Conservation (phyloP, 2,888 invertebrate genomes). For the Tetanocera ferruginea region DNA sequence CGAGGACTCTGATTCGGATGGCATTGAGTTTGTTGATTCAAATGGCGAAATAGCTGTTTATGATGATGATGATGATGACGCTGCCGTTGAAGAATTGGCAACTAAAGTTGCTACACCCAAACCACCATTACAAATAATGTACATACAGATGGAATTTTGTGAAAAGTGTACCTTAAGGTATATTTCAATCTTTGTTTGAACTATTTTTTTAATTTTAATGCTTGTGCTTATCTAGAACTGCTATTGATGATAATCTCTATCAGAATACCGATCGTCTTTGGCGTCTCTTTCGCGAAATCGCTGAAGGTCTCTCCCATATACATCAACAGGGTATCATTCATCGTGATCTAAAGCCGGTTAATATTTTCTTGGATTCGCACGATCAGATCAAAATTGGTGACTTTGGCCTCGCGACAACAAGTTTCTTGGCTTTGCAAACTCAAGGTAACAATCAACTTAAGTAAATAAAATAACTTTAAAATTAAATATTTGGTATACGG, state of each 20-base stretch:
- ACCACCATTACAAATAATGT: conserved; percentile 74
- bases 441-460: conserved; percentile 50
- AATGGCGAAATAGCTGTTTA: conserved; percentile 66
- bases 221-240: conserved; percentile 72
- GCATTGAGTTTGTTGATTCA: conserved; percentile 68
- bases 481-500: neutral
- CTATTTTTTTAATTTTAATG: neutral
- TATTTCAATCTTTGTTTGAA: neutral
- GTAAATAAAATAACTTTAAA: neutral
- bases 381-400: conserved; percentile 98
- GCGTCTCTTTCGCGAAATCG: conserved; percentile 94
- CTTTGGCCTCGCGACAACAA: conserved; percentile 94
- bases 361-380: conserved; percentile 94
- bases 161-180: conserved; percentile 90
- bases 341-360: conserved; percentile 88
- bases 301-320: conserved; percentile 90
- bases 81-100: conserved; percentile 51
- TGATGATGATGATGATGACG: conserved; percentile 54
- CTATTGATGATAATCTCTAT: conserved; percentile 87
- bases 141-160: conserved; percentile 99
- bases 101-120: conserved; percentile 59
- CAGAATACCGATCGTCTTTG: conserved; percentile 85
- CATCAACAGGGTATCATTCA: conserved; percentile 94
- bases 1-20: conserved; percentile 68
- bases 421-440: conserved; percentile 71